A percentile compares a stretch with the other conserved stretches of the same genome.
phyloP scores from a whole-genome alignment of 2,888 invertebrate species.

The Spodoptera picta region DNA sequence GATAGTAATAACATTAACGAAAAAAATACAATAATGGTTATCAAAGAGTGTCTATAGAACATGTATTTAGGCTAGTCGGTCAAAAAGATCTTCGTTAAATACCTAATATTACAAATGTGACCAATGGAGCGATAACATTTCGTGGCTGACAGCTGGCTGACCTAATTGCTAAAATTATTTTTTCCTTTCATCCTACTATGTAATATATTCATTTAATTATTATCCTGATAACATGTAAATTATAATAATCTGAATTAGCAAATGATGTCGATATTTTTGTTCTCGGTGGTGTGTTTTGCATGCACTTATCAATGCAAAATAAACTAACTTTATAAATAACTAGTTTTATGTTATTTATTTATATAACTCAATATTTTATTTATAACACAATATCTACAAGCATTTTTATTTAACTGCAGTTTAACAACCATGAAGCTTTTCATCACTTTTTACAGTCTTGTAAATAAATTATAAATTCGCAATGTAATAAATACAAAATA shows the following conservation, averaged over 20 bases:
- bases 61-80: constrained; percentile 10
- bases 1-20: not conserved
- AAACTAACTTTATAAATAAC: not conserved
- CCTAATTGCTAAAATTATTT: too few species aligned
- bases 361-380: constrained; percentile 1
- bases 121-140: constrained; percentile 40
- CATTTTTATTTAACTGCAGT: too few species aligned
- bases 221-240: too few species aligned
- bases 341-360: too few species aligned
- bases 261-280: too few species aligned
- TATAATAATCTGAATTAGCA: too few species aligned
- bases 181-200: too few species aligned
- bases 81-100: constrained; percentile 17
- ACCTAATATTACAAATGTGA: constrained; percentile 10
- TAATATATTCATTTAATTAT: not conserved
- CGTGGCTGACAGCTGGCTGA: too few species aligned
- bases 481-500: too few species aligned
- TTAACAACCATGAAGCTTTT: constrained; percentile 19
- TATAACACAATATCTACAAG: too few species aligned
- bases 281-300: too few species aligned
- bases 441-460: not conserved
- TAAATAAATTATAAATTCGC: too few species aligned
- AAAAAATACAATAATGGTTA: not conserved
- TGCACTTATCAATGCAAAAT: not conserved
- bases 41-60: not conserved